Conservation (phyloP, 2,888 invertebrate species). For the Muscina levida region DNA sequence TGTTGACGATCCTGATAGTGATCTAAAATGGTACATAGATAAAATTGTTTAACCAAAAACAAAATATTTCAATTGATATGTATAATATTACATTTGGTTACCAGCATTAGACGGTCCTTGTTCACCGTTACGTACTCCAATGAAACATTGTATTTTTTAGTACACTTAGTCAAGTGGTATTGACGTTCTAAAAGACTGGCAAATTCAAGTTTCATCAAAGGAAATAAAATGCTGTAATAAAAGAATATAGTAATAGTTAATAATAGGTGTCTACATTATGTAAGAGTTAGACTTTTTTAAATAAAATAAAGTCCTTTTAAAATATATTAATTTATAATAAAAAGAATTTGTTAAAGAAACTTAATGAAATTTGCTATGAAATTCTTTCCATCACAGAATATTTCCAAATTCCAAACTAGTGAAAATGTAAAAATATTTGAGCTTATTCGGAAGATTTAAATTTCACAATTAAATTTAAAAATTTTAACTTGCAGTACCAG, state of each 20-base stretch:
- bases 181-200: constrained; percentile 72
- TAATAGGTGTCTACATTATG: too few relatives aligned
- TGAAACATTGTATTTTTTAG: constrained; percentile 65
- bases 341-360: neutral
- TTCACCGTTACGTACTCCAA: constrained; percentile 65
- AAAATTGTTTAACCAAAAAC: neutral
- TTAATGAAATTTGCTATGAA: too few relatives aligned
- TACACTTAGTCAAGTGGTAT: constrained; percentile 57
- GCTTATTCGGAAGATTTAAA: too few relatives aligned
- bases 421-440: too few relatives aligned
- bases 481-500: too few relatives aligned
- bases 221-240: constrained; percentile 72
- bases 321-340: constrained; percentile 15
- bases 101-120: constrained; percentile 68
- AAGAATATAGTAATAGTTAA: constrained; percentile 19
- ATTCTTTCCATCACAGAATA: too few relatives aligned
- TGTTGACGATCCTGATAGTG: constrained; percentile 27
- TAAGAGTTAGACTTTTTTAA: too few relatives aligned
- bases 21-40: constrained; percentile 27
- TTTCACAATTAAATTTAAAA: too few relatives aligned
- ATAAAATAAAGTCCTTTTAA: neutral
- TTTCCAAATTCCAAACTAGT: too few relatives aligned
- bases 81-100: constrained; percentile 70
- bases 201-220: constrained; percentile 77
- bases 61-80: neutral